Evolutionary conservation across 2,797 vertebrate species (phyloP), one percentile per base, ranked within the genome.

Genomic region (Potorous gilbertii): DNA sequence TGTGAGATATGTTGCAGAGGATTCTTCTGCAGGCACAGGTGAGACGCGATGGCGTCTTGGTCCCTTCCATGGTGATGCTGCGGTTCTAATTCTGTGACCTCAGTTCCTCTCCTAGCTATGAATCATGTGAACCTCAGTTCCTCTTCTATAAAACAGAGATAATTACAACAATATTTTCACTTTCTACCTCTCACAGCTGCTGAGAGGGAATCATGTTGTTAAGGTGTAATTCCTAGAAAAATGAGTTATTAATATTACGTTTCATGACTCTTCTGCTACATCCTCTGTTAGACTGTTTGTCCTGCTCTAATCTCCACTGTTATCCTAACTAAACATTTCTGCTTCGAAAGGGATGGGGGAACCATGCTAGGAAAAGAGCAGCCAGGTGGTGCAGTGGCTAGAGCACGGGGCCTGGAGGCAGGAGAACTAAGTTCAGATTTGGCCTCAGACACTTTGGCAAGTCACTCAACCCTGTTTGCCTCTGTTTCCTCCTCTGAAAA

Each of bases 301-400:
- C 13, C 54, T 89, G 54, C 34, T 81, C 40, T 92, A 46, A 74
- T 95, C 95, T 95, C 62, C 89, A 93, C 52, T 91, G 1, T 56
- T 55, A 46, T 24, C 62, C 55, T 94, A 96, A 92, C 96, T 16
- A 91, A 74, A 96, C 5, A 56, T 93, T 93, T 52, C 66, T 95
- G 91, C 94, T 59, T 93, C 92, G 52, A 94, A 93, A 87, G 91
- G 55, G 55, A 55, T 93, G 46, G 55, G 24, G 93, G n/a, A 50
- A 12, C 50, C 89, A 56, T 6, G 5, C 56, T 81, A 92, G 52
- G 66, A 94, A 94, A n/a, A 50, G 74, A 31, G 54, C 93, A 50
- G 14, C 34, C n/a, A n/a, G 62, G 13, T n/a, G 34, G 62, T 66
- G 34, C 4, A 66, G 62, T 18, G 4, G 34, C 16, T 66, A 66